Base-by-base conservation (phyloP, 2,888 invertebrate species). In the Agrenia bidenticulata region DNA sequence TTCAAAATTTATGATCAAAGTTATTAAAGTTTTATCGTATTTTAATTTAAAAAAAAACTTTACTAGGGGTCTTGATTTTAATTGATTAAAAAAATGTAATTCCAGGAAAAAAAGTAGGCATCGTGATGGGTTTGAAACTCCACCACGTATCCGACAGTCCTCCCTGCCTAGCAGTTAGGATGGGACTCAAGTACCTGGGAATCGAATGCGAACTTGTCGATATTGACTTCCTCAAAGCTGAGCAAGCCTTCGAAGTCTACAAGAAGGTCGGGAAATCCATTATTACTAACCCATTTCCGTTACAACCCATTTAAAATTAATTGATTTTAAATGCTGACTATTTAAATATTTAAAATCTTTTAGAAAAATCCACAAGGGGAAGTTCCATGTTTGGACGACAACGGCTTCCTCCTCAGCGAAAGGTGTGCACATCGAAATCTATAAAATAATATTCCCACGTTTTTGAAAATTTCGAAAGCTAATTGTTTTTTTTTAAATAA, bases 121-220 rank as follows among this genome's bases (percentile, higher is more conserved):
- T 72, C 37, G 67, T 66, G 37, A 78, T 77, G 78, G 72, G 76
- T 26, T 58, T 90, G 78, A 89, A 88, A 78, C 79, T 90, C 50
- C 90, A 89, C 77, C 84, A 85, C 54, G 87, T 90, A 59, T 87
- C 87, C 2, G 89, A 90, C 81, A 89, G 90, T 1, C 90, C 90
- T 1, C 90, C 90, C 57, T 89, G 89, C 5, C 79, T 89, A 65
- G 87, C 89, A 4, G 89, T 89, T 57, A 82, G 86, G 41, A 88
- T 88, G 82, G 84, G 85, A 1, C 79, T 90, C 13, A 85, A 87
- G 72, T 84, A 84, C 26, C 80, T 90, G 41, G 81, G 85, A 39
- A 78, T 90, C 60, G 85, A 88, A 19, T 87, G 84, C 77, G 85
- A 87, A 72, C 81, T 88, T 49, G 79, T 89, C 15, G 83, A 87